These are phyloP conservation scores for Dendroctonus valens DNA, from an alignment of 1,140 invertebrate species.

Conservation along the genomic window DNA sequence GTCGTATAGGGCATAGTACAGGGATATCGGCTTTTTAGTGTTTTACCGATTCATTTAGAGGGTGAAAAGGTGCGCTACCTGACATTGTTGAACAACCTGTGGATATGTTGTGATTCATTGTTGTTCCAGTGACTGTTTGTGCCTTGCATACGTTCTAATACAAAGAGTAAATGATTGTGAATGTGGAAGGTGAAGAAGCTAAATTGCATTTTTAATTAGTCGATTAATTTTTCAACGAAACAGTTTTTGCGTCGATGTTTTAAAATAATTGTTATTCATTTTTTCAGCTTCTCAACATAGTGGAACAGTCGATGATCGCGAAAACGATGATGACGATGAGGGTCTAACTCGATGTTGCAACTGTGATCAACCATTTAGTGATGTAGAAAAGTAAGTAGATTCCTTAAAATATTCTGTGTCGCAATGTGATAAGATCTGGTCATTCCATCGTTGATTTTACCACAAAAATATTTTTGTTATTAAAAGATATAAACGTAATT, in stretches of 20 bases:
- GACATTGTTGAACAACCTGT: conserved; percentile 34
- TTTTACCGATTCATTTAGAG: conserved; percentile 26
- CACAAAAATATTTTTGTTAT: no score
- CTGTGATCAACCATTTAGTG: conserved; percentile 68
- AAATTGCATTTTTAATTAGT: not conserved
- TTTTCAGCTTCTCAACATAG: conserved; percentile 65
- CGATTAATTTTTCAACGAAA: not conserved
- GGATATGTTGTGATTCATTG: conserved; percentile 19
- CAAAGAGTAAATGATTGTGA: not conserved
- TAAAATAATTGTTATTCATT: conserved; percentile 29
- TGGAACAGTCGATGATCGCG: conserved; percentile 61
- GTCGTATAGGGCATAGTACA: conserved; percentile 14
- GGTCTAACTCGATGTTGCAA: conserved; percentile 60
- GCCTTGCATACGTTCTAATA: not conserved
- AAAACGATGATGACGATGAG: conserved; percentile 60
- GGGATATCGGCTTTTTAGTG: conserved; percentile 27
- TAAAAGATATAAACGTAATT: no score
- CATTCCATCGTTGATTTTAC: no score
- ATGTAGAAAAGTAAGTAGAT: conserved; percentile 69
- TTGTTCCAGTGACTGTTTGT: not conserved
- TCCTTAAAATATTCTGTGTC: not conserved
- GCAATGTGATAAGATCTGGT: no score
- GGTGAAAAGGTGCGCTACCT: conserved; percentile 20
- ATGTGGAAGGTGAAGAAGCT: not conserved
- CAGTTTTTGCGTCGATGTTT: not conserved